Evolutionary conservation across 2,797 vertebrate species (phyloP).

Genomic region (Aythya fuligula): DNA sequence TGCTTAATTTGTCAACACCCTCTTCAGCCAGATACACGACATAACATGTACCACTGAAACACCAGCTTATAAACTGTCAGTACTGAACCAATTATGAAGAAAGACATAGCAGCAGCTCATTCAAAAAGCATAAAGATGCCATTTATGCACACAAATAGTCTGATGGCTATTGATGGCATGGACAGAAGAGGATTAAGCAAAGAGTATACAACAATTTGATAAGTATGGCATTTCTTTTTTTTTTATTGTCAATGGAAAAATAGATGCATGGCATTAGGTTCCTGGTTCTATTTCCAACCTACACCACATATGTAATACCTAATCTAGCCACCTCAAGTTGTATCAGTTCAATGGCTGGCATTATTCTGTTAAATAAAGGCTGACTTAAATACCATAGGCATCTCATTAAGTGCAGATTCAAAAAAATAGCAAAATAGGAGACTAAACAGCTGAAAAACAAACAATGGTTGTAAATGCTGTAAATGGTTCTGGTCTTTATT

Average conservation of each 20-base stretch:
- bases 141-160: background rate
- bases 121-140: background rate
- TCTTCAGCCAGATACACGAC: background rate
- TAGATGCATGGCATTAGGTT: background rate
- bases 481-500: background rate
- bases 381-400: background rate
- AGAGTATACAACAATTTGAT: background rate
- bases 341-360: background rate
- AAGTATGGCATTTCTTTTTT: background rate
- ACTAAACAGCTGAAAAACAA: background rate
- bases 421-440: background rate
- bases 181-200: background rate
- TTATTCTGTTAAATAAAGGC: background rate
- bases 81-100: background rate
- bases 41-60: background rate
- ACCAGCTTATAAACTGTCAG: background rate
- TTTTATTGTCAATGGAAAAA: background rate
- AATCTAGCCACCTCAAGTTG: background rate
- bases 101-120: background rate
- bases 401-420: background rate
- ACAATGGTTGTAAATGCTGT: no score
- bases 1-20: background rate
- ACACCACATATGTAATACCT: background rate
- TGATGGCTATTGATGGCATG: background rate
- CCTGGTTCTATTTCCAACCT: background rate